Conservation (phyloP, 2,888 invertebrate species). For the Ophion ellenae region DNA sequence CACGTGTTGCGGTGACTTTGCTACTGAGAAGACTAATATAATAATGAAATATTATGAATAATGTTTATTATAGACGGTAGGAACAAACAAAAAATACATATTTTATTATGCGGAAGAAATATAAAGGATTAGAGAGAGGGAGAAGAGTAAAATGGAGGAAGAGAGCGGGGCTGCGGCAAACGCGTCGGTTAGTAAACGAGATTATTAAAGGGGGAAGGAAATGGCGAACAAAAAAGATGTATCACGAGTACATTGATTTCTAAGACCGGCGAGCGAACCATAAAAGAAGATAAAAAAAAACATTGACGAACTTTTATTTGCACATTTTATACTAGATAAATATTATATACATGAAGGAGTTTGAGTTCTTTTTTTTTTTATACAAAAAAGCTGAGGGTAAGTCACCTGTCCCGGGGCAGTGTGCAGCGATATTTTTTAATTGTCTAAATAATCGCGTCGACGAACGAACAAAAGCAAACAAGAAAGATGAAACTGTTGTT, state of each 20-base stretch:
- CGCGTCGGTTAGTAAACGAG: slow-evolving; percentile 70
- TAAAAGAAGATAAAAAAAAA: slow-evolving; percentile 40
- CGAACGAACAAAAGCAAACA: slow-evolving; percentile 32
- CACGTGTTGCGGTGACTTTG: slow-evolving; percentile 76
- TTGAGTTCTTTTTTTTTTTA: slow-evolving; percentile 43
- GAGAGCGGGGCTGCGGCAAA: slow-evolving; percentile 53
- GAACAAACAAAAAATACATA: slow-evolving; percentile 70
- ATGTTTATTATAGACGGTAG: slow-evolving; percentile 78
- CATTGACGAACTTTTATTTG: slow-evolving; percentile 67
- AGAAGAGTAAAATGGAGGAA: slow-evolving; percentile 39
- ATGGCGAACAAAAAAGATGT: slow-evolving; percentile 22
- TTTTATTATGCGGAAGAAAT: slow-evolving; percentile 82
- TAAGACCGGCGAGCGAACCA: slow-evolving; percentile 39
- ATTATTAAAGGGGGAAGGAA: slow-evolving; percentile 63
- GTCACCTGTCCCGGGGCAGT: slow-evolving; percentile 3
- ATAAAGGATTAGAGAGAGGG: slow-evolving; percentile 77
- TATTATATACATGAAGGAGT: slow-evolving; percentile 43
- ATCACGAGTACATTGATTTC: slow-evolving; percentile 65
- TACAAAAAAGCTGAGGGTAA: slow-evolving; percentile 35
- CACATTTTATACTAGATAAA: slow-evolving; percentile 64
- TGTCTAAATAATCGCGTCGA: slow-evolving; percentile 27
- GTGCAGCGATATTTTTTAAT: slow-evolving; percentile 36
- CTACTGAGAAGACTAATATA: slow-evolving; percentile 81
- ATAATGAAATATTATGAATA: slow-evolving; percentile 79
- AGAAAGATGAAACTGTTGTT: slow-evolving; percentile 32